Base-by-base conservation (phyloP, 1,140 invertebrate species). In the Drosophila orosa region DNA sequence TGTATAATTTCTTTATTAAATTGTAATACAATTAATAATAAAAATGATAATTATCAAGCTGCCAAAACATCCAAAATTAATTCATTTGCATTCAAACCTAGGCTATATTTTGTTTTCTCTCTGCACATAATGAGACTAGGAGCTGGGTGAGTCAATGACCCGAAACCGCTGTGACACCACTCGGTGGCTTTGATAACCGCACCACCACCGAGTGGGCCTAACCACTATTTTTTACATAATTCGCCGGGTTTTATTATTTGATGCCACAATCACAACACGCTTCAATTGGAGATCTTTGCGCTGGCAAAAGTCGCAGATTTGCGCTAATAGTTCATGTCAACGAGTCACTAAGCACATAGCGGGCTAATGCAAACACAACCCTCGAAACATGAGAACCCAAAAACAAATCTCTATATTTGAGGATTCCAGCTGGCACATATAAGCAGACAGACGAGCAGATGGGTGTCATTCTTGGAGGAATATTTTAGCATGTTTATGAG, bases 251-350 rank as follows among this genome's bases (percentile, higher is more conserved):
- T 71, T 71, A 47, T 47, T 52, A 57, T 57, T 71, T 29, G 22
- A 56, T 60, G 50, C 52, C 54, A 59, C 33, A 56, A 44, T 44
- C 35, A 60, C 22, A 31, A 47, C 45, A 22, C 59, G 58, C 35
- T 56, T 68, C 44, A 58, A 45, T 67, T 58, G 37, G 33, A 35
- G 39, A 59, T 71, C 24, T 74, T 60, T 19, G 44, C 33, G 37
- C 24, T 29, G 52, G 54, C 62, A 73, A 76, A 86, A 48, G 31
- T 87, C 67, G 72, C 77, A 84, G 45, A 92, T 93, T 78, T 94
- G 94, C 13, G 91, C 93, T 22, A 95, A 79, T 29, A 92, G 92
- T 63, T 94, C 91, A n/a, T 92, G 82, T 25, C 90, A 93, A 37
- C 92, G 57, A 10, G 94, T 0, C 52, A 42, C 39, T 68, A 45